phyloP scores from a whole-genome alignment of 2,888 invertebrate species.

The Acleris emargana region DNA sequence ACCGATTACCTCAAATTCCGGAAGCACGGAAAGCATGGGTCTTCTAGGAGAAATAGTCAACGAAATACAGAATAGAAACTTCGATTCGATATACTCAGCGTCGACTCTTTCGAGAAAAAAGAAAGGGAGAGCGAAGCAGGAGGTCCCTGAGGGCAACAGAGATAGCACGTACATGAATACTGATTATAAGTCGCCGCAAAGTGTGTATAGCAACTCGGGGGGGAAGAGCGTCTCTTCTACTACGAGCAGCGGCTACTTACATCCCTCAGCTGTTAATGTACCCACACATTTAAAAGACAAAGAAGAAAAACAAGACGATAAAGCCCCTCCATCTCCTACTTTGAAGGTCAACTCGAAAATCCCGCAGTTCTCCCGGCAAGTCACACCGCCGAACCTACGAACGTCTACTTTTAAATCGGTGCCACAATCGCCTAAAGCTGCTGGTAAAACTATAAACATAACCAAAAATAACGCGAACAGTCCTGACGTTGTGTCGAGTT shows the following conservation, averaged over 20 bases:
- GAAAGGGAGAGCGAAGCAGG: constrained; percentile 68
- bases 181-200: constrained; percentile 84
- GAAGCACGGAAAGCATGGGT: constrained; percentile 88
- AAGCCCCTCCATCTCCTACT: constrained; percentile 67
- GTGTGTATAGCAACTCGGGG: constrained; percentile 86
- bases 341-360: constrained; percentile 77
- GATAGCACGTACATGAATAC: constrained; percentile 86
- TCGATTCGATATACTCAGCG: constrained; percentile 94
- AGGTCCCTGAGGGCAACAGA: constrained; percentile 58
- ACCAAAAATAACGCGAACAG: constrained; percentile 81
- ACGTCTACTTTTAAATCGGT: constrained; percentile 71
- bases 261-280: constrained; percentile 88
- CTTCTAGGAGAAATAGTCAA: constrained; percentile 93
- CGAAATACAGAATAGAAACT: constrained; percentile 93
- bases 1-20: constrained; percentile 70
- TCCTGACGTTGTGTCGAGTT: constrained; percentile 89
- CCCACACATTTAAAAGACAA: constrained; percentile 73
- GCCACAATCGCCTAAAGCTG: constrained; percentile 70
- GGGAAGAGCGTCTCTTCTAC: constrained; percentile 84
- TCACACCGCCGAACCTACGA: constrained; percentile 79
- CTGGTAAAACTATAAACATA: constrained; percentile 57
- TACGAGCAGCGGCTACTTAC: constrained; percentile 89
- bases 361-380: constrained; percentile 73
- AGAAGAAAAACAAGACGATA: constrained; percentile 60
- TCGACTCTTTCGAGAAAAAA: constrained; percentile 87